A percentile compares a stretch with the other conserved stretches of the same genome.
phyloP scores from a whole-genome alignment of 2,888 invertebrate species.

The Endotricha flammealis region DNA sequence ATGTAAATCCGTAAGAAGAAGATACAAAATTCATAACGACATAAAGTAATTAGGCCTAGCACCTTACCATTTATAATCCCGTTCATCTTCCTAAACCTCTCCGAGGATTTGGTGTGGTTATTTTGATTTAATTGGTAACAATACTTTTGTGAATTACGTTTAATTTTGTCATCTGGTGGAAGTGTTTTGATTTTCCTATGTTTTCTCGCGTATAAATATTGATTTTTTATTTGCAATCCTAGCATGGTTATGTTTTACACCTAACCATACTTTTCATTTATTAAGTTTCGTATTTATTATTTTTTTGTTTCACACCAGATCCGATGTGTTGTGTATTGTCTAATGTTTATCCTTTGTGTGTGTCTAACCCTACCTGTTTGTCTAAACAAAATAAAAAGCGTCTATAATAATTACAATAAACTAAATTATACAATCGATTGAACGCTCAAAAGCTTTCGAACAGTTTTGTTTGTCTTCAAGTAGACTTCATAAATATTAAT shows the following conservation, averaged over 20 bases:
- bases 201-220: constrained; percentile 65
- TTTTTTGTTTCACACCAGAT: constrained; percentile 77
- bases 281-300: constrained; percentile 43
- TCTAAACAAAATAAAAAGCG: constrained; percentile 69
- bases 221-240: constrained; percentile 64
- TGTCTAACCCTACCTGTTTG: constrained; percentile 85
- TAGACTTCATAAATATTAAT: constrained; percentile 40
- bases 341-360: constrained; percentile 94
- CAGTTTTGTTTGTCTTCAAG: constrained; percentile 73
- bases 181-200: constrained; percentile 78
- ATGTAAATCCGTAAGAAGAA: constrained; percentile 56
- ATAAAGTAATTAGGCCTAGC: constrained; percentile 63
- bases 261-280: constrained; percentile 47
- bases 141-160: constrained; percentile 58
- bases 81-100: constrained; percentile 73
- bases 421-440: constrained; percentile 49
- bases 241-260: constrained; percentile 68
- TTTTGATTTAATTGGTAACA: constrained; percentile 60
- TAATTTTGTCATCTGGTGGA: constrained; percentile 75
- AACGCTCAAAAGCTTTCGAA: constrained; percentile 67
- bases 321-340: constrained; percentile 90
- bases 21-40: constrained; percentile 53
- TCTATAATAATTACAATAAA: constrained; percentile 44
- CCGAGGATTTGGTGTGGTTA: constrained; percentile 78
- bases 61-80: constrained; percentile 66